A percentile compares a stretch with the other conserved stretches of the same genome.
phyloP scores from a whole-genome alignment of 1,140 invertebrate species.

The Rhyacophila brunnea region DNA sequence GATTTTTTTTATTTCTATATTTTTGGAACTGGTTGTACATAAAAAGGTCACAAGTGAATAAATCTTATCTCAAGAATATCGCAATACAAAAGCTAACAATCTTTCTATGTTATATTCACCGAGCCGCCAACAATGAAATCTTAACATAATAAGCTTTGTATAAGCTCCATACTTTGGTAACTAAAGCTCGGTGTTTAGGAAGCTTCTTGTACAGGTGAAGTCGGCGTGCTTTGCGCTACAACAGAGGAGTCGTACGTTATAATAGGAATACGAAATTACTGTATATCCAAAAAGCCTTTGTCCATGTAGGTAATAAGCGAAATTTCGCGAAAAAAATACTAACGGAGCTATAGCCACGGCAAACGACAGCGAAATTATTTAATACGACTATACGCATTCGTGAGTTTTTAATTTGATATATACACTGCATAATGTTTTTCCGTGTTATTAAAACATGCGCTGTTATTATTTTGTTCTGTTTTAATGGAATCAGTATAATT shows the following conservation, averaged over 20 bases:
- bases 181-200: slow-evolving; percentile 12
- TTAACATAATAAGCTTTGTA: slow-evolving; percentile 20
- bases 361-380: no score
- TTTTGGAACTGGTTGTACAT: background rate
- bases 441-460: no score
- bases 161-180: slow-evolving; percentile 18
- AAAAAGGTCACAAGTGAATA: background rate
- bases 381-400: no score
- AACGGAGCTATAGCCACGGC: no score
- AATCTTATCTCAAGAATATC: background rate
- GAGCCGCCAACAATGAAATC: slow-evolving; percentile 23
- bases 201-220: slow-evolving; percentile 12
- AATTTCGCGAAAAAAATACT: background rate
- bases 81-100: slow-evolving; percentile 10
- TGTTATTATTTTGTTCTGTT: no score
- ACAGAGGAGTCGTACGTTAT: slow-evolving; percentile 1
- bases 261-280: slow-evolving; percentile 23
- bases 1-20: no score
- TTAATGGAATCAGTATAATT: no score
- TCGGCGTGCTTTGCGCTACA: background rate
- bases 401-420: no score
- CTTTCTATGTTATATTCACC: slow-evolving; percentile 17
- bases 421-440: no score
- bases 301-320: background rate
- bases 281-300: background rate